Base-by-base conservation (phyloP, 2,797 vertebrate genomes). In the Eulemur mongoz region DNA sequence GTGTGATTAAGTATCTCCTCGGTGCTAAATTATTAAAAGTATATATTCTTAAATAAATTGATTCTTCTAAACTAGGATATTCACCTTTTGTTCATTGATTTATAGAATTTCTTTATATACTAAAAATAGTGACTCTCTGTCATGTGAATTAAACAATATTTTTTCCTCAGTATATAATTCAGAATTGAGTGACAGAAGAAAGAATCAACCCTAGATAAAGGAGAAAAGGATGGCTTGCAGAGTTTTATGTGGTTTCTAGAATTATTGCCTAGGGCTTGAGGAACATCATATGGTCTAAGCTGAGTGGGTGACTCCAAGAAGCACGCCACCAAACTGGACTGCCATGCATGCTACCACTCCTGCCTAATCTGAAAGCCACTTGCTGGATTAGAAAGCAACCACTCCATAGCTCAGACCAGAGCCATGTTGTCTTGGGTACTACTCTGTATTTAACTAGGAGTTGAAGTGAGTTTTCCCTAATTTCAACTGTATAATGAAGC, bases 51-150 rank as follows among this genome's bases (percentile, higher is more conserved):
- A 85, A 84, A n/a, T 84, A 50, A 94, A 89, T 86, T 54, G 18
- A 27, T 50, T 73, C 32, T 94, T 79, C 88, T 63, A 38, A 92
- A 89, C 80, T 70, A 40, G 20, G 23, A 4, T 30, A 89, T 89
- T 94, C 27, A 50, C 85, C 65, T 75, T 73, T 75, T 30, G 12
- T 13, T 59, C 40, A 92, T 57, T 89, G 35, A 89, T 85, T 95
- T 94, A 72, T n/a, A 32, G 23, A 89, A 89, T 43, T 59, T 94
- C 40, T 73, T 95, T 85, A 48, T 78, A 89, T 25, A 61, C 52
- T 95, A 89, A 83, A 92, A 76, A 89, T 78, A 65, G 61, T 85
- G 86, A 63, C 57, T 61, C 25, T 94, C 50, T 89, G 65, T 89
- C 45, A 86, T 86, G n/a, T 88, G 70, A 83, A 72, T 86, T 85